Base-by-base conservation (phyloP, 2,888 invertebrate species). In the Heliconius cydno region DNA sequence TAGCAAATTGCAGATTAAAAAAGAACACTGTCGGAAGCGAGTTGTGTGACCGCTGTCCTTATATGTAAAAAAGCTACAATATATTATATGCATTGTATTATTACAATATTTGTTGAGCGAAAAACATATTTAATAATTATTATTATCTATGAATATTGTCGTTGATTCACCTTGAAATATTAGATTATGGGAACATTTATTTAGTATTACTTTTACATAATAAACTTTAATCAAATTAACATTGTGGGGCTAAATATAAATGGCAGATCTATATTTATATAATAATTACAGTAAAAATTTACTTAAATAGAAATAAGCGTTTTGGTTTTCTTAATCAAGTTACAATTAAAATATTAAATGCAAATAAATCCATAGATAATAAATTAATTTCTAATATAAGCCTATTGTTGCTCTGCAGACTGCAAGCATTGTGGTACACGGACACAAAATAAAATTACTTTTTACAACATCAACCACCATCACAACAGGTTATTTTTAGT, bases 1-100 rank as follows among this genome's bases (percentile, higher is more conserved):
- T 85, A 94, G 92, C 92, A 93, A 94, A 92, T 85, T 90, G 90
- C 92, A 89, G 88, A 86, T 88, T 88, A 92, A 92, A 90, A 91
- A 91, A 30, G 19, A 92, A 91, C 88, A 66, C 83, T 85, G 83
- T 84, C 84, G 79, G 83, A 68, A 82, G 82, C 82, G 83, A 83
- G 83, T 82, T 81, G 77, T 78, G 65, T 25, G 41, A 60, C 52
- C n/a, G 68, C 63, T 12, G 38, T 10, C 70, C 72, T 72, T 72
- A 57, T 52, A 72, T 57, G 6, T 2, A 38, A 72, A 34, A 57
- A n/a, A 72, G 72, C 30, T 72, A 72, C 52, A 57, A 67, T 57
- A 22, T 57, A 46, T 22, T 68, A 68, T 67, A n/a, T 6, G 38
- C 68, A n/a, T 38, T 41, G 6, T 38, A 13, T 52, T 72, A 22